phyloP scores from a whole-genome alignment of 2,113 vertebrate species.

The Formicarius rufipectus region DNA sequence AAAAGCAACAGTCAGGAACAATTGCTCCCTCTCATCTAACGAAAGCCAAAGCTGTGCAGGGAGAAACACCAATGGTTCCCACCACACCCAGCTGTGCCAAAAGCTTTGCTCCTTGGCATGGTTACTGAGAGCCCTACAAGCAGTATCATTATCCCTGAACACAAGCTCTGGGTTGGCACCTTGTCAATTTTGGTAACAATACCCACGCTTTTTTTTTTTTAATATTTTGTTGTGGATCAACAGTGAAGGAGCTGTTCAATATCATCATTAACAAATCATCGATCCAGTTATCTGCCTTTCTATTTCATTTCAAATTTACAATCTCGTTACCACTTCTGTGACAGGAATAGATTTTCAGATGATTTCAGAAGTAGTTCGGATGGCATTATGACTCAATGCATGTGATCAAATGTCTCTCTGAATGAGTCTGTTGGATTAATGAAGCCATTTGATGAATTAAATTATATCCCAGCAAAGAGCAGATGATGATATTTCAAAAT shows the following conservation, averaged over 20 bases:
- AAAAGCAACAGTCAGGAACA: neutral
- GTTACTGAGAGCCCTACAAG: neutral
- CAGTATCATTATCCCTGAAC: neutral
- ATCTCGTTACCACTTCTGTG: conserved; percentile 27
- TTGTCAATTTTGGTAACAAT: neutral
- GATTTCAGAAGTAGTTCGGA: conserved; percentile 36
- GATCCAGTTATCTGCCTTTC: conserved; percentile 76
- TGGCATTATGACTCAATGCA: conserved; percentile 31
- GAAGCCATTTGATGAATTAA: conserved; percentile 55
- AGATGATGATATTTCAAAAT: neutral
- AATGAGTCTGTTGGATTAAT: conserved; percentile 55
- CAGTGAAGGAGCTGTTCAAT: conserved; percentile 72
- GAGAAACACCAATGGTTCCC: neutral
- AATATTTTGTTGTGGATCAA: conserved; percentile 55
- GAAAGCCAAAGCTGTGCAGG: neutral
- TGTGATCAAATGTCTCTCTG: conserved; percentile 54
- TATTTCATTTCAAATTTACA: conserved; percentile 75
- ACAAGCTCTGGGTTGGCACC: neutral
- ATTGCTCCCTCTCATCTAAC: neutral
- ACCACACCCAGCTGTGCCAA: neutral
- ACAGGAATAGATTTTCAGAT: conserved; percentile 66
- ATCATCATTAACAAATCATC: conserved; percentile 74
- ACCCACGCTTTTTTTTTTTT: neutral
- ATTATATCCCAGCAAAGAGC: conserved; percentile 18
- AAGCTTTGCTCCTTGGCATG: neutral